Conservation (phyloP, 2,888 invertebrate species). For the Anarsia innoxiella region DNA sequence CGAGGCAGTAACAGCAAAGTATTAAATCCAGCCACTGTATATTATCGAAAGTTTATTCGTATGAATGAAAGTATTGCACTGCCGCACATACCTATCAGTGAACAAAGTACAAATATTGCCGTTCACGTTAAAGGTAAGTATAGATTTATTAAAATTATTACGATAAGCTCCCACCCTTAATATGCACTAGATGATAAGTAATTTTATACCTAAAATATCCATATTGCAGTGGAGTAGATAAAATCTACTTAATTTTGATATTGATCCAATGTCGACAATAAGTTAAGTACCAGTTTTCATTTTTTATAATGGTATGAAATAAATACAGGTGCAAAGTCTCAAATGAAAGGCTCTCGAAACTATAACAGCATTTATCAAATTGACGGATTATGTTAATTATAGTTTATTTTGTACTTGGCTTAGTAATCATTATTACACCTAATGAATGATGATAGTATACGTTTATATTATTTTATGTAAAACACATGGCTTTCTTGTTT, state of each 20-base stretch:
- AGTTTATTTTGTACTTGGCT: slow-evolving; percentile 21
- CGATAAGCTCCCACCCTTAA: slow-evolving; percentile 39
- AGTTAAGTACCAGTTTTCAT: slow-evolving; percentile 31
- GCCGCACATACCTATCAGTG: slow-evolving; percentile 28
- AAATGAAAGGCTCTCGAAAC: slow-evolving; percentile 42
- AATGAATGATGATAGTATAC: slow-evolving; percentile 17
- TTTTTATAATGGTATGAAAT: slow-evolving; percentile 31
- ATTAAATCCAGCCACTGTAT: too few relatives aligned
- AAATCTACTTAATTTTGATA: slow-evolving; percentile 57
- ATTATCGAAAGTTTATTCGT: slow-evolving; percentile 2
- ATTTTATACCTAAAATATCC: slow-evolving; percentile 34
- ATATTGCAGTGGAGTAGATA: too few relatives aligned
- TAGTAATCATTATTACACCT: too few relatives aligned
- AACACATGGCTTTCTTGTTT: slow-evolving; percentile 32
- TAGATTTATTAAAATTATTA: slow-evolving; percentile 32
- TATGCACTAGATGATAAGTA: slow-evolving; percentile 41
- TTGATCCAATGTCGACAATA: slow-evolving; percentile 42
- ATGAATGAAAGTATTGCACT: slow-evolving; percentile 15
- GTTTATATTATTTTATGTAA: slow-evolving; percentile 26
- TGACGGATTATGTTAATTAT: slow-evolving; percentile 23
- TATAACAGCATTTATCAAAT: slow-evolving; percentile 38
- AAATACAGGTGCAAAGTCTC: slow-evolving; percentile 64
- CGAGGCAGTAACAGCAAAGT: too few relatives aligned
- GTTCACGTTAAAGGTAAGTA: slow-evolving; percentile 52
- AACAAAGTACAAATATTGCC: slow-evolving; percentile 51